Conservation (phyloP, 2,888 invertebrate genomes). For the Chymomyza fuscimana region DNA sequence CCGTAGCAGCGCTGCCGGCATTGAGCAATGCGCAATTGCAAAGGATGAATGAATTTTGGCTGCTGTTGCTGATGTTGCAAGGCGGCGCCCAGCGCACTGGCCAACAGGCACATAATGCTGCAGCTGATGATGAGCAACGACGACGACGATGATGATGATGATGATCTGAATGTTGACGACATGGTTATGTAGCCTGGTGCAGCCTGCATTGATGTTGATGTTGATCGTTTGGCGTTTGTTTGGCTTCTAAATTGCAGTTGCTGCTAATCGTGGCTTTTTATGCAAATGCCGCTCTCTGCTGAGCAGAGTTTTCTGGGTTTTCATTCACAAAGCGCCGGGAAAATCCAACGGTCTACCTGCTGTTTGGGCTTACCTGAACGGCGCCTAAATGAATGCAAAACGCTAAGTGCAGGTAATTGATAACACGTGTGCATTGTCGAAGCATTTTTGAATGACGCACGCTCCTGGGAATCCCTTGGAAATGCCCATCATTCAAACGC, state of each 20-base stretch:
- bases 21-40: conserved; percentile 41
- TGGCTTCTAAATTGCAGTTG: conserved; percentile 46
- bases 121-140: conserved; percentile 14
- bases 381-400: neutral
- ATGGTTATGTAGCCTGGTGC: too few relatives aligned
- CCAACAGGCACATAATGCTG: neutral
- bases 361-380: conserved; percentile 20
- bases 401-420: conserved; percentile 46
- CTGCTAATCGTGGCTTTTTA: conserved; percentile 37
- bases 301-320: conserved; percentile 7
- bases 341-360: conserved; percentile 37
- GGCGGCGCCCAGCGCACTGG: conserved; percentile 43
- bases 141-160: neutral
- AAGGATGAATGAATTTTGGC: conserved; percentile 9
- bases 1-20: conserved; percentile 57
- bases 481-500: conserved; percentile 54
- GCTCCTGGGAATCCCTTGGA: conserved; percentile 58
- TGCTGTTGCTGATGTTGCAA: neutral
- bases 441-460: conserved; percentile 53
- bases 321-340: conserved; percentile 51
- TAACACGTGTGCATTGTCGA: conserved; percentile 53
- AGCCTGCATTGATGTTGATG: conserved; percentile 5
- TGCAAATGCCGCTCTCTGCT: conserved; percentile 4
- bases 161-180: neutral
- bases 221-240: conserved; percentile 29